A percentile compares a stretch with the other conserved stretches of the same genome.
Conservation (phyloP, 2,888 invertebrate species). For the Drosophila neonasuta region DNA sequence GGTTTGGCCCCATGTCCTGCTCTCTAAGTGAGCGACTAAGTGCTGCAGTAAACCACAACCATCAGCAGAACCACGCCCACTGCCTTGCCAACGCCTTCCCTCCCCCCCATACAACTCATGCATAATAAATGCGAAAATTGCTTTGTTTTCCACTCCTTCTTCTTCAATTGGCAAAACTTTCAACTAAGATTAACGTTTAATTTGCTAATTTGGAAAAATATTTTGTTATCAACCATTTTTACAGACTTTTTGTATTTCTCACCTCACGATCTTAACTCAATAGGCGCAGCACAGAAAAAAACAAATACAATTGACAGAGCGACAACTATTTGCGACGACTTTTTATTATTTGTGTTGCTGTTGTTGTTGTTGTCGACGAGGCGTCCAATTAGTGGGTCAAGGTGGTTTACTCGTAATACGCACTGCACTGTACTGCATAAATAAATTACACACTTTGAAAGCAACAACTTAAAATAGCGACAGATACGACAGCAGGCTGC, state of each 20-base stretch:
- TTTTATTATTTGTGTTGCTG: not conserved
- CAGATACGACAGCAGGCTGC: slow-evolving; percentile 6
- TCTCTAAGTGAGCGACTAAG: slow-evolving; percentile 8
- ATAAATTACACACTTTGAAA: slow-evolving; percentile 56
- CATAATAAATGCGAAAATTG: slow-evolving; percentile 31
- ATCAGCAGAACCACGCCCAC: slow-evolving; percentile 4
- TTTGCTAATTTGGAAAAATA: slow-evolving; percentile 1
- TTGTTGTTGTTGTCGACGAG: slow-evolving; percentile 30
- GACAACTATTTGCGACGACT: slow-evolving; percentile 32
- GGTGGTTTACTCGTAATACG: slow-evolving; percentile 69
- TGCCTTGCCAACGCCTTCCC: no score
- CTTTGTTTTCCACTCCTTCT: slow-evolving; percentile 18
- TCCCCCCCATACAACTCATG: slow-evolving; percentile 3
- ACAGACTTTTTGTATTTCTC: slow-evolving; percentile 4
- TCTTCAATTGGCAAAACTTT: slow-evolving; percentile 7
- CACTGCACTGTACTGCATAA: slow-evolving; percentile 54
- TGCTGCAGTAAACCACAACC: slow-evolving; percentile 14
- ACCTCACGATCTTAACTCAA: slow-evolving; percentile 17
- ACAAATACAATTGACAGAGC: slow-evolving; percentile 4
- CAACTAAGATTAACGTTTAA: slow-evolving; percentile 20
- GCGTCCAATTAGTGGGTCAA: slow-evolving; percentile 74
- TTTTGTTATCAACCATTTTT: not conserved
- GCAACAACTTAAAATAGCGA: slow-evolving; percentile 62
- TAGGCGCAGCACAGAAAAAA: slow-evolving; percentile 15
- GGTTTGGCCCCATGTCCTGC: slow-evolving; percentile 24